Conservation (phyloP, 2,797 vertebrate genomes). For the Sebastes baramenuke region DNA sequence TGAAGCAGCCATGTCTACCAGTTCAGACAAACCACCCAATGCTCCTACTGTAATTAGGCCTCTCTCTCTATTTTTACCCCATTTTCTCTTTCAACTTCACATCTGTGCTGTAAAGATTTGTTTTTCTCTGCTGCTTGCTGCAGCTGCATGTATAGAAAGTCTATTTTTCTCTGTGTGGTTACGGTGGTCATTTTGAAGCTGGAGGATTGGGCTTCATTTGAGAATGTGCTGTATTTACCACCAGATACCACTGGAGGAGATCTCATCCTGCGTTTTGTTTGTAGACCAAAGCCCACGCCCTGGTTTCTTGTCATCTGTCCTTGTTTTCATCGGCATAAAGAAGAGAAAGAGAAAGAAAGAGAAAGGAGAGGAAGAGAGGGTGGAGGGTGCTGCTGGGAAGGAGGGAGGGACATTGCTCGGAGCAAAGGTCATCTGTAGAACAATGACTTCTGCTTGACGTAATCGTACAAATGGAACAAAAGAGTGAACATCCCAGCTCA, state of each 20-base stretch:
- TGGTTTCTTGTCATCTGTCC: background rate
- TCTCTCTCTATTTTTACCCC: slow-evolving; percentile 46
- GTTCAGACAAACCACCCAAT: slow-evolving; percentile 24
- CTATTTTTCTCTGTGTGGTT: slow-evolving; percentile 26
- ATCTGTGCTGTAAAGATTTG: slow-evolving; percentile 45
- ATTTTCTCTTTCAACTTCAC: slow-evolving; percentile 33
- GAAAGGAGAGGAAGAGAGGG: background rate
- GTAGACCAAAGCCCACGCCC: background rate
- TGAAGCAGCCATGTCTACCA: slow-evolving; percentile 12
- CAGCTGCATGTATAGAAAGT: slow-evolving; percentile 30
- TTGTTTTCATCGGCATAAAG: background rate
- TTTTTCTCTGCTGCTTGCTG: slow-evolving; percentile 11
- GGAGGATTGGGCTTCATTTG: background rate
- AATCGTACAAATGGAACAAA: slow-evolving; percentile 38
- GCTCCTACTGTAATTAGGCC: slow-evolving; percentile 51
- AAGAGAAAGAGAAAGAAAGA: background rate
- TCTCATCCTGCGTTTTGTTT: background rate
- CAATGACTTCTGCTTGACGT: slow-evolving; percentile 43
- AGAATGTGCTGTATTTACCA: slow-evolving; percentile 1
- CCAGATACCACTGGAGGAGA: background rate
- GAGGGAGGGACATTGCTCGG: slow-evolving; percentile 6
- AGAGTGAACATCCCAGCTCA: slow-evolving; percentile 7
- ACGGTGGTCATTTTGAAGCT: slow-evolving; percentile 37
- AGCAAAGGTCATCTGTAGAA: slow-evolving; percentile 51
- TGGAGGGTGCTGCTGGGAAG: slow-evolving; percentile 8